phyloP scores from a whole-genome alignment of 1,140 invertebrate species.

The Drosophila dunni region DNA sequence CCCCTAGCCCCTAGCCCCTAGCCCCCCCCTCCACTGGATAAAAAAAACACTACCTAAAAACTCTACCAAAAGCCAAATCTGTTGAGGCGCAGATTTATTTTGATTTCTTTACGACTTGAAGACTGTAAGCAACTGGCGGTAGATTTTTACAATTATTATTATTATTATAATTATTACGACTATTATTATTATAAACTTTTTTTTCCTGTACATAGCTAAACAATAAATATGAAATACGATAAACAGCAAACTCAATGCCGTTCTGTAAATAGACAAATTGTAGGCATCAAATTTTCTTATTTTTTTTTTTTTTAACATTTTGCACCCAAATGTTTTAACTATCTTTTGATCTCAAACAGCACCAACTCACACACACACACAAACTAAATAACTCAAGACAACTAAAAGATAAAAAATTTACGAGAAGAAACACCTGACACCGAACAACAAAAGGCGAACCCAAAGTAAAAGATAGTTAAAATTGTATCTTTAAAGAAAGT shows the following conservation, averaged over 20 bases:
- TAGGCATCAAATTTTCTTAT: slow-evolving; percentile 35
- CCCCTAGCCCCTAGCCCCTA: slow-evolving; percentile 16
- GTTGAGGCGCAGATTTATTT: slow-evolving; percentile 54
- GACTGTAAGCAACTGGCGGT: slow-evolving; percentile 76
- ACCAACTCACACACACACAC: slow-evolving; percentile 38
- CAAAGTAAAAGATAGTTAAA: slow-evolving; percentile 83
- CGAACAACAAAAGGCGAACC: slow-evolving; percentile 51
- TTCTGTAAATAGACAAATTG: slow-evolving; percentile 64
- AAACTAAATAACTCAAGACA: slow-evolving; percentile 13
- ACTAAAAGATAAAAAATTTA: neutral
- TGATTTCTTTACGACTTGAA: slow-evolving; percentile 78
- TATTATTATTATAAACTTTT: slow-evolving; percentile 44
- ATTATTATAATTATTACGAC: slow-evolving; percentile 44
- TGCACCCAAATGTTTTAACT: slow-evolving; percentile 63
- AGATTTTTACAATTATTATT: slow-evolving; percentile 55
- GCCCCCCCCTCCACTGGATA: too few species aligned
- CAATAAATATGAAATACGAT: slow-evolving; percentile 39
- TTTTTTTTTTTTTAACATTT: slow-evolving; percentile 42
- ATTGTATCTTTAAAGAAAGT: slow-evolving; percentile 9
- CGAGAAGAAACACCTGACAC: slow-evolving; percentile 25
- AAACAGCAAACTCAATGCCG: slow-evolving; percentile 27
- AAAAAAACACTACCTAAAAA: slow-evolving; percentile 49
- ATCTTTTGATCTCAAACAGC: slow-evolving; percentile 83
- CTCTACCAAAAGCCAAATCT: slow-evolving; percentile 73
- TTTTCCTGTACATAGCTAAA: slow-evolving; percentile 66